Evolutionary conservation across 2,797 vertebrate genomes (phyloP).

Genomic region (Cuculus canorus): DNA sequence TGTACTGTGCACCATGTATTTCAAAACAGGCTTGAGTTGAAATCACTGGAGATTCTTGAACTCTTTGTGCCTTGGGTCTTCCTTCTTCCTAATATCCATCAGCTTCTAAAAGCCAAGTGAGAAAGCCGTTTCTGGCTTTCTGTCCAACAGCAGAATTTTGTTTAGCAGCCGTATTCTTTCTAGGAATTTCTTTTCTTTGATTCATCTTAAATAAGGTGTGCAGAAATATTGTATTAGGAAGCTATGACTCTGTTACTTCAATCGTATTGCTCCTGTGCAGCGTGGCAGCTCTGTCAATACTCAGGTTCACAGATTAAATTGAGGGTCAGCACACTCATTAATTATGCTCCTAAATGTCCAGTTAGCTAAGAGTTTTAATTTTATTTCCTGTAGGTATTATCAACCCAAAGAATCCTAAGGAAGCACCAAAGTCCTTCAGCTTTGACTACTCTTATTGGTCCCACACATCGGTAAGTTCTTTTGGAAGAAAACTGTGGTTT

Average conservation of each 20-base stretch:
- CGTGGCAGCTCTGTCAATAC: background rate
- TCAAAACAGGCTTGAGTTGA: background rate
- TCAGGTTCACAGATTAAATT: background rate
- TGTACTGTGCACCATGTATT: background rate
- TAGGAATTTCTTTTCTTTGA: background rate
- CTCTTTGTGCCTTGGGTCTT: background rate
- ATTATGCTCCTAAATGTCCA: background rate
- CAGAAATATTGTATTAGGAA: background rate
- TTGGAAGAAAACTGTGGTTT: background rate
- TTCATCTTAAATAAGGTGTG: background rate
- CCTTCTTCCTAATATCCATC: background rate
- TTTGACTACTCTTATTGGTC: constrained; percentile 99
- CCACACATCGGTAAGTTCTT: constrained; percentile 90
- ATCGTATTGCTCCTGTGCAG: background rate
- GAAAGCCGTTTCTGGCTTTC: background rate
- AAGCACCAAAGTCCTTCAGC: constrained; percentile 97
- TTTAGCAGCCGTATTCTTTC: background rate
- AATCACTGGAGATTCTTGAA: background rate
- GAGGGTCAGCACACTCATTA: background rate
- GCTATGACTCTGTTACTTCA: background rate
- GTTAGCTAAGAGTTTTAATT: background rate
- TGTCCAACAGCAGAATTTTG: background rate
- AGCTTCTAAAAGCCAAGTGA: background rate
- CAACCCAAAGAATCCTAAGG: constrained; percentile 98
- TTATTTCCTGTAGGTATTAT: constrained; percentile 85